Evolutionary conservation across 2,113 vertebrate species (phyloP), one percentile per base, ranked within the genome.

Genomic region (Mixornis gularis): DNA sequence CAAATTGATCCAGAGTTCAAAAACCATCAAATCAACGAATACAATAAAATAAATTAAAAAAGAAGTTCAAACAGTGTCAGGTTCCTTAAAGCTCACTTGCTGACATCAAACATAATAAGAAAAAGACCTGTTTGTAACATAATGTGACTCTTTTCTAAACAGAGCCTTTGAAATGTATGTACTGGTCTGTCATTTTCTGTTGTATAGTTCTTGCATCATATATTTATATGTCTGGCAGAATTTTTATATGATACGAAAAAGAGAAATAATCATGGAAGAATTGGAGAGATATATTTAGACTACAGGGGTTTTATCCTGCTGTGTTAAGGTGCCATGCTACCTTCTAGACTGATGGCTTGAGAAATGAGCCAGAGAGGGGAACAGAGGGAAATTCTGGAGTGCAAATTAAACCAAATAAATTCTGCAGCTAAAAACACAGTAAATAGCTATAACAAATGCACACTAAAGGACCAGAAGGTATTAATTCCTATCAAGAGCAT

Each of bases 1-100:
- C 85, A 96, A 94, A 93, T 95, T 97, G 89, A 94, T 96, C 95
- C 88, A 93, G 83, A 96, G 96, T 95, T 97, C 96, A 97, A 96
- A 96, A 95, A 88, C 70, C 70, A 90, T 95, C 84, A 96, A 97
- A 96, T 96, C 89, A 91, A 94, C n/a, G 91, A 96, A 92, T 83
- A 78, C 82, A 89, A 94, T 71, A 93, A 96, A 93, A 93, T 94
- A 92, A 95, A 95, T 93, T 92, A 74, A 81, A 94, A 92, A 62
- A 93, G 71, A 96, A 95, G 90, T 85, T 97, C 93, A 64, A 77
- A 77, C 52, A 94, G 89, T 96, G 93, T 73, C 85, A 90, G 76
- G 59, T 44, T 79, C 44, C 92, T 92, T 89, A 94, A 96, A 94
- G 93, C 93, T 94, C 36, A 24, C 58, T 93, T 74, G 22, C 82